Conservation (phyloP, 2,888 invertebrate species). For the Melinaea menophilus region DNA sequence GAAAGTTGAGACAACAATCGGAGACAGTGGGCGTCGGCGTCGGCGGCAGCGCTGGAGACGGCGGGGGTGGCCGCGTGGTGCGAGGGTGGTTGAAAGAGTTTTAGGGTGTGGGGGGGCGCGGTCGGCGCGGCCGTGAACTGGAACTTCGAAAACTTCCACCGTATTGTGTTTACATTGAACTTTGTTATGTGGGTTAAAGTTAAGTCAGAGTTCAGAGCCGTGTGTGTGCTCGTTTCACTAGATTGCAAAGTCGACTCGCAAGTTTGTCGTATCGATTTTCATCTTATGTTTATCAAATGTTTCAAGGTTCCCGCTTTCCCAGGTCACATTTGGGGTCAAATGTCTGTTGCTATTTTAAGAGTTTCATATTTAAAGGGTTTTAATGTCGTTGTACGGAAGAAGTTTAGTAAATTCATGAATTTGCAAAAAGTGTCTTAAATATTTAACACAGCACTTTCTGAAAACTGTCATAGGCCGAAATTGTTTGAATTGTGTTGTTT, state of each 20-base stretch:
- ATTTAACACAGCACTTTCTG: no score
- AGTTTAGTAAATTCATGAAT: background rate
- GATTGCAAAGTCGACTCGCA: conserved; percentile 71
- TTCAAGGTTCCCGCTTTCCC: conserved; percentile 59
- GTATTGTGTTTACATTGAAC: conserved; percentile 79
- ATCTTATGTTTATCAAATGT: conserved; percentile 71
- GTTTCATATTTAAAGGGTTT: background rate
- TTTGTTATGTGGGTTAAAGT: conserved; percentile 79
- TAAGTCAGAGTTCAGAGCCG: conserved; percentile 74
- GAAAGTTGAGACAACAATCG: conserved; percentile 35
- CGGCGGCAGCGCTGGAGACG: conserved; percentile 19
- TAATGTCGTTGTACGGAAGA: background rate
- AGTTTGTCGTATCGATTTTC: conserved; percentile 74
- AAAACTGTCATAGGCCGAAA: no score
- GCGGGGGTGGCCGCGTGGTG: conserved; percentile 27
- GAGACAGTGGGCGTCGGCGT: conserved; percentile 30
- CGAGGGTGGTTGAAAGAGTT: conserved; percentile 16
- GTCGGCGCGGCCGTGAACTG: conserved; percentile 71
- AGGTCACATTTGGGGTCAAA: conserved; percentile 32
- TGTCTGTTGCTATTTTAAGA: conserved; percentile 8
- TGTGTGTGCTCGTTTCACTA: conserved; percentile 70
- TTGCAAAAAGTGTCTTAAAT: background rate
- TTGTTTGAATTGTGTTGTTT: no score
- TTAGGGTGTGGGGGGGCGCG: conserved; percentile 20
- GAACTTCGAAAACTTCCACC: conserved; percentile 72